These are phyloP conservation scores for Acanthurus tractus DNA, from an alignment of 2,797 vertebrate genomes.

Conservation along the genomic window DNA sequence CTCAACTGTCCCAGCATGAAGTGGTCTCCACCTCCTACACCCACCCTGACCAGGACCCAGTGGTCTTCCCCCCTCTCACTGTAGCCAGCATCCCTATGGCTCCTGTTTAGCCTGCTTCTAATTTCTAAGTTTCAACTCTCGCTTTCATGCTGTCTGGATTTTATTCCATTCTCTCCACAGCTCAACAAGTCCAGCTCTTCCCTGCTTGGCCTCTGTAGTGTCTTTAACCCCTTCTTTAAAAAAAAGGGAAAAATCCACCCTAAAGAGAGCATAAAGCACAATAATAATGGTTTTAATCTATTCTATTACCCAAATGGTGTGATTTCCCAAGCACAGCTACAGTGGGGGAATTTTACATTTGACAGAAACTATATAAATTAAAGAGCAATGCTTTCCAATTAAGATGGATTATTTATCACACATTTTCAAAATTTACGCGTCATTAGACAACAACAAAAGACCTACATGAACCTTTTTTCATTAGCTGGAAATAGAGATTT, in stretches of 20 bases:
- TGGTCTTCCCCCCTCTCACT: slow-evolving; percentile 67
- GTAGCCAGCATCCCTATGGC: slow-evolving; percentile 42
- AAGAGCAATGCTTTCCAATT: no score
- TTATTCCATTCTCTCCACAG: no score
- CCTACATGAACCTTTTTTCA: no score
- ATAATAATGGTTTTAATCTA: no score
- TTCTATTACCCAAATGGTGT: no score
- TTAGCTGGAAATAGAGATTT: neutral
- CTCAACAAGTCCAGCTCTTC: neutral
- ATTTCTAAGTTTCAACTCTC: neutral
- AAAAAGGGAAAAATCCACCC: slow-evolving; percentile 37
- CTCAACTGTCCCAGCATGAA: slow-evolving; percentile 16
- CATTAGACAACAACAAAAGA: no score
- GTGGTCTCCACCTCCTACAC: slow-evolving; percentile 14
- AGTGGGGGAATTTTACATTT: no score
- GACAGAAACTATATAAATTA: no score
- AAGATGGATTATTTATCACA: no score
- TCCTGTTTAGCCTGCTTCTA: slow-evolving; percentile 22
- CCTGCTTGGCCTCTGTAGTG: neutral
- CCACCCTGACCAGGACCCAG: slow-evolving; percentile 41
- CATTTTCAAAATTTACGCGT: no score
- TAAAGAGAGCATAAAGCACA: neutral
- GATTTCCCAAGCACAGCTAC: no score
- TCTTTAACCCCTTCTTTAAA: neutral
- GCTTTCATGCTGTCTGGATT: no score